phyloP scores from a whole-genome alignment of 2,113 vertebrate species.

The Scolopax mira region DNA sequence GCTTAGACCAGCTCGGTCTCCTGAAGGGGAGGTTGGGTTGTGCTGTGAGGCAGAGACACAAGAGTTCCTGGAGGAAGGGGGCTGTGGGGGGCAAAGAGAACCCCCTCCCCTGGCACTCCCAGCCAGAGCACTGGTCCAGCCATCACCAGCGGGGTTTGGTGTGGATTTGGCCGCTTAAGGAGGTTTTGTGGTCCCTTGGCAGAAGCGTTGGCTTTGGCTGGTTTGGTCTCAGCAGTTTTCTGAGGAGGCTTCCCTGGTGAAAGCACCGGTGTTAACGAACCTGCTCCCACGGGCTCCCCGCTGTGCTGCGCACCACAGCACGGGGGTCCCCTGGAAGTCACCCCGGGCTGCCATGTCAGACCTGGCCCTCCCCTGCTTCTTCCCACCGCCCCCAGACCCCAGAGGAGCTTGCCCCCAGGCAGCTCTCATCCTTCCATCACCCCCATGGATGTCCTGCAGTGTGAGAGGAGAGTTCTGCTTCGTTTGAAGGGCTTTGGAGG shows the following conservation, averaged over 20 bases:
- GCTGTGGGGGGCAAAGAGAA: too few species aligned
- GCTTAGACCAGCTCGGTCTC: too few species aligned
- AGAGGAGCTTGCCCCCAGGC: rapidly evolving
- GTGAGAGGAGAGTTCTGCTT: not conserved
- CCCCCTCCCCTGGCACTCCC: not conserved
- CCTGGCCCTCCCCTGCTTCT: not conserved
- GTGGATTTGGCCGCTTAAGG: not conserved
- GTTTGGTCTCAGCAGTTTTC: rapidly evolving
- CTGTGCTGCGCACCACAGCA: rapidly evolving
- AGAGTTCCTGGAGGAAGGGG: not conserved
- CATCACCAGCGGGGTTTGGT: rapidly evolving
- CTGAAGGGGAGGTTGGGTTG: not conserved
- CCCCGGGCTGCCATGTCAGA: not conserved
- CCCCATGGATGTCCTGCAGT: rapidly evolving
- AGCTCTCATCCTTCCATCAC: rapidly evolving
- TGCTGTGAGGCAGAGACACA: not conserved
- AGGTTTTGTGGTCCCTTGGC: not conserved
- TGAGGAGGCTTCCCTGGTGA: not conserved
- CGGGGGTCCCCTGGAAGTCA: not conserved
- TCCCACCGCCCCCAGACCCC: not conserved
- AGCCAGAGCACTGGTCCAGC: rapidly evolving
- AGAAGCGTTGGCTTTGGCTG: not conserved
- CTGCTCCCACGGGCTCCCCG: not conserved
- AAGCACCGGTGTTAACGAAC: rapidly evolving
- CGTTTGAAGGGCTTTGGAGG: not conserved